Evolutionary conservation across 2,113 vertebrate species (phyloP), one percentile per base, ranked within the genome.

Genomic region (Halichoeres trimaculatus): DNA sequence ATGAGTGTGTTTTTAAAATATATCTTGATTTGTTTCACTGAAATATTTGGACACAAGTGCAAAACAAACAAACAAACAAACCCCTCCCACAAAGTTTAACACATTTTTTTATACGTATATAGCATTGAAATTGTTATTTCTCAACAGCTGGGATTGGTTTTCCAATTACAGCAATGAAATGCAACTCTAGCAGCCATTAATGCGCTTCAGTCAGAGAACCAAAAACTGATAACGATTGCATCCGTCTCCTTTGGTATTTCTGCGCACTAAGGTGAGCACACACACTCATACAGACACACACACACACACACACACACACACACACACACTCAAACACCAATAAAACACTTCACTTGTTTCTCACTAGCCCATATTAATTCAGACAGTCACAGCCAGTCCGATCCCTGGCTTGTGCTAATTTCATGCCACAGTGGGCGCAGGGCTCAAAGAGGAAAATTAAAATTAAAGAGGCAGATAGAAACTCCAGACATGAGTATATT

Each of bases 221-320:
- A 23, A 26, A 52, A 74, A 76, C 67, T 58, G 69, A 72, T 67
- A 50, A 63, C 40, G 47, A 91, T 78, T 80, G 75, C 82, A 87
- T 70, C 53, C 38, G 41, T 70, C 67, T 89, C 78, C 87, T 94
- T 93, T 93, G 93, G 92, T 91, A 89, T 92, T 48, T 85, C 53
- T 89, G 73, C 55, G 38, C 77, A 85, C 78, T 50, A 72, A 70
- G 60, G 88, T 77, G 24, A 60, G 63, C 47, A 51, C 43, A 23
- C 14, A 38, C 40, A 60, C 3, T 17, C n/a, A n/a, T n/a, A n/a
- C n/a, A n/a, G n/a, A n/a, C n/a, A n/a, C n/a, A n/a, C n/a, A n/a
- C n/a, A n/a, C 19, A 60, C 7, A 64, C n/a, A 47, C 4, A 5
- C 38, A 67, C 52, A 41, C n/a, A 23, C 10, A 34, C 40, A 61